Evolutionary conservation across 2,797 vertebrate genomes (phyloP).

Genomic region (Crocodylus rhombifer): DNA sequence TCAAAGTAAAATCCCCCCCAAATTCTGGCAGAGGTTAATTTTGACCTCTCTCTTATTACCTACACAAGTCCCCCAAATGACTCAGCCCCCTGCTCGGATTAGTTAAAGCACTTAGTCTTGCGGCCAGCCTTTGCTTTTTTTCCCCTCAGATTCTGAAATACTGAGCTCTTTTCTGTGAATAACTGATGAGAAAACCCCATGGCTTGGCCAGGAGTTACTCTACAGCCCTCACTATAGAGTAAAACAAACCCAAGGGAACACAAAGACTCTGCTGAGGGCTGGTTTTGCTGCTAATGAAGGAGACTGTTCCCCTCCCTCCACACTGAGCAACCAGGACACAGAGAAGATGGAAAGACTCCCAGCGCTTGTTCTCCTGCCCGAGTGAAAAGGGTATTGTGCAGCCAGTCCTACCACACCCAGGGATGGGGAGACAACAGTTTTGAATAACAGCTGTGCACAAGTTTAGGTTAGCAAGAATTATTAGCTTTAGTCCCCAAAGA

Average conservation of each 20-base stretch:
- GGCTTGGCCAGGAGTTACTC: neutral
- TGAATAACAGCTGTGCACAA: no score
- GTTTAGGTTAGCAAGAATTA: neutral
- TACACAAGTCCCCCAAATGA: no score
- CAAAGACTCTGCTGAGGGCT: neutral
- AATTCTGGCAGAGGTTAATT: conserved; percentile 35
- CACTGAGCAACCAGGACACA: neutral
- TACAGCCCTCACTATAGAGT: neutral
- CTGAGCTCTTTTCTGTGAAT: neutral
- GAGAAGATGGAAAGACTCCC: neutral
- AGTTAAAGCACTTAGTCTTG: neutral
- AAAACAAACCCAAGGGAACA: neutral
- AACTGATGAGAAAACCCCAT: neutral
- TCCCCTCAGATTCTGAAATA: no score
- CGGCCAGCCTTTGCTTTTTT: no score
- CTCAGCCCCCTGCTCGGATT: neutral
- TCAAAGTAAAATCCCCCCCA: conserved; percentile 54
- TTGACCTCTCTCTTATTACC: neutral
- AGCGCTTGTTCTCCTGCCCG: accelerated
- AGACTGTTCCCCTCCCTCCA: neutral
- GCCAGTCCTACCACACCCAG: neutral
- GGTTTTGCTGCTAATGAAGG: neutral
- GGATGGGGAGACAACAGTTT: neutral
- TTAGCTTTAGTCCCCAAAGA: neutral
- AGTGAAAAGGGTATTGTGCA: neutral